Conservation (phyloP, 2,797 vertebrate genomes). For the Leontopithecus rosalia region DNA sequence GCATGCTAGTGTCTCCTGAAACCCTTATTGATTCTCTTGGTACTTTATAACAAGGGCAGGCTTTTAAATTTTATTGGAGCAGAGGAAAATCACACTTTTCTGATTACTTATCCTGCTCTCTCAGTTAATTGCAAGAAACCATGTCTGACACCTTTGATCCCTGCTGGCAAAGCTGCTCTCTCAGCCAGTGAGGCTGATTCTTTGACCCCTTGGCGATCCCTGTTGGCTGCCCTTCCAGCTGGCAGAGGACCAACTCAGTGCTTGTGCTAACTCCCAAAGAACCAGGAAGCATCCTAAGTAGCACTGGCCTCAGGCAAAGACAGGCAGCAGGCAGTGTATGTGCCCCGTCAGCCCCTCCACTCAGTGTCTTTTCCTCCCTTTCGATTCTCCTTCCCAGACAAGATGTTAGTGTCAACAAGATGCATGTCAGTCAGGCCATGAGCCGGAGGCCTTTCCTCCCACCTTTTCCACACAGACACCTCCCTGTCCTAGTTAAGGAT, state of each 20-base stretch:
- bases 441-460: background rate
- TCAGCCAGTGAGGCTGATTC: background rate
- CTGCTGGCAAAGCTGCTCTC: background rate
- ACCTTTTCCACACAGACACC: background rate
- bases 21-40: slow-evolving; percentile 20
- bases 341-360: background rate
- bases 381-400: background rate
- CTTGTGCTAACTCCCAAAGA: background rate
- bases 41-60: slow-evolving; percentile 35
- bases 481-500: background rate
- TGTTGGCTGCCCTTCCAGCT: background rate
- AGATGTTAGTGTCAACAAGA: background rate
- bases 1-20: background rate
- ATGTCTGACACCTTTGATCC: slow-evolving; percentile 56
- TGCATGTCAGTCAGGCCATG: background rate
- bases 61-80: slow-evolving; percentile 34
- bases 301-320: background rate
- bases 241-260: background rate
- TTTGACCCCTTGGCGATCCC: background rate
- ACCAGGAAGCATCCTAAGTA: background rate
- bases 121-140: slow-evolving; percentile 34
- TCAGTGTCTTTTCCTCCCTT: background rate
- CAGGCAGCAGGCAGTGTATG: background rate
- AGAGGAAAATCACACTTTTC: slow-evolving; percentile 55
- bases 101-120: slow-evolving; percentile 34